phyloP scores from a whole-genome alignment of 2,797 vertebrate species.

The Chrosomus eos region DNA sequence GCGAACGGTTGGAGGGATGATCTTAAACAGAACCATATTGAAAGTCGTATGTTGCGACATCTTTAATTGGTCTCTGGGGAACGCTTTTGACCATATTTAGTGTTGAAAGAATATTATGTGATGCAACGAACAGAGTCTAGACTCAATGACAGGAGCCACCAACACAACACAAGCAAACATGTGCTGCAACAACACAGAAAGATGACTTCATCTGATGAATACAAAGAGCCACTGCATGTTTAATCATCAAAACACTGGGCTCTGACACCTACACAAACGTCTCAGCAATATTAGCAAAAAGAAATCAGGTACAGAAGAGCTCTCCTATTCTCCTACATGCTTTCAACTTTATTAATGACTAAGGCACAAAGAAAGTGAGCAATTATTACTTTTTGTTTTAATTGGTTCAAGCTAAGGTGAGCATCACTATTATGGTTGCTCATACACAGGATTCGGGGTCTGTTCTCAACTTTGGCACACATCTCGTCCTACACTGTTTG shows the following conservation, averaged over 20 bases:
- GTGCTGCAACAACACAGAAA: not conserved
- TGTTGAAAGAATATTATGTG: not conserved
- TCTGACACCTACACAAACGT: not conserved
- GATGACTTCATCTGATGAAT: not conserved
- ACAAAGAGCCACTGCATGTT: not conserved
- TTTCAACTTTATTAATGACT: not conserved
- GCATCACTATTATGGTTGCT: not conserved
- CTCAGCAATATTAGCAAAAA: not conserved
- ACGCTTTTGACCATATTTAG: not conserved
- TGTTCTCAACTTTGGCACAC: not conserved
- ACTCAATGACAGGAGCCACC: not conserved
- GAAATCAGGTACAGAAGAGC: not conserved
- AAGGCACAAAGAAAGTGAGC: not conserved
- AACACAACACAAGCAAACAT: conserved; percentile 5
- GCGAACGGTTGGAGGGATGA: not conserved
- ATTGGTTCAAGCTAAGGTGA: not conserved
- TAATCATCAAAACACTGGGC: not conserved
- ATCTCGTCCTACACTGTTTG: not conserved
- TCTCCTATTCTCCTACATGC: not conserved
- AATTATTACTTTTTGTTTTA: not conserved
- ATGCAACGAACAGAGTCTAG: not conserved
- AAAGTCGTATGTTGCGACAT: not conserved
- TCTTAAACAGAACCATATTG: conserved; percentile 1
- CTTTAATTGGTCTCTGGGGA: conserved; percentile 6
- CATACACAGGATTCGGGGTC: not conserved